A percentile compares a stretch with the other conserved stretches of the same genome.
phyloP scores from a whole-genome alignment of 2,888 invertebrate genomes.

The Aproaerema taeniolella region DNA sequence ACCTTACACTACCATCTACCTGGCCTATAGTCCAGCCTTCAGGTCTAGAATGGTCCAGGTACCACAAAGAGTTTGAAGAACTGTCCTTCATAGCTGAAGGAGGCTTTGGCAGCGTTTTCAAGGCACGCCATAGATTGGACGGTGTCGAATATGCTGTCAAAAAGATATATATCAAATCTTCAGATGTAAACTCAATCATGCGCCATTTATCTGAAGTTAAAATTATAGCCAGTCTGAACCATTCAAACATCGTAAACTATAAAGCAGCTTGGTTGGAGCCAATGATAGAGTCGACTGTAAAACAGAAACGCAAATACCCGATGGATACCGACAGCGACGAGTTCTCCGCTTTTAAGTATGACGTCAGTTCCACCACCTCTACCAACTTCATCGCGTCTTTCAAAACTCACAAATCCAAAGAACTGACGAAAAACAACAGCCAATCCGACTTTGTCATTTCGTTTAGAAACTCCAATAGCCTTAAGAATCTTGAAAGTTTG shows the following conservation, averaged over 20 bases:
- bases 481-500: conserved; percentile 38
- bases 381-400: conserved; percentile 62
- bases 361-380: conserved; percentile 48
- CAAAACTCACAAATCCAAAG: conserved; percentile 68
- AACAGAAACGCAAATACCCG: conserved; percentile 42
- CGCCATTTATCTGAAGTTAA: conserved; percentile 86
- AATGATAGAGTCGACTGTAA: conserved; percentile 66
- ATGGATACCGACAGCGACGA: conserved; percentile 61
- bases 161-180: conserved; percentile 82
- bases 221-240: conserved; percentile 86
- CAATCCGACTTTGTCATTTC: conserved; percentile 62
- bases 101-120: conserved; percentile 87
- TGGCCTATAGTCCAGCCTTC: conserved; percentile 74
- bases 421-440: conserved; percentile 48
- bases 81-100: conserved; percentile 83
- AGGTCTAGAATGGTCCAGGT: conserved; percentile 79
- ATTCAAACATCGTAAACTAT: conserved; percentile 88
- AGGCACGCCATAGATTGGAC: conserved; percentile 85
- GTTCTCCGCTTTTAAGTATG: conserved; percentile 39
- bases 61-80: conserved; percentile 83
- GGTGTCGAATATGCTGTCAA: conserved; percentile 88
- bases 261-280: conserved; percentile 91
- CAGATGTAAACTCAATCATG: conserved; percentile 79
- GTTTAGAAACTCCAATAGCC: conserved; percentile 55
- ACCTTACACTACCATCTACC: conserved; percentile 65